Base-by-base conservation (phyloP, 2,113 vertebrate genomes). In the Takifugu flavidus region DNA sequence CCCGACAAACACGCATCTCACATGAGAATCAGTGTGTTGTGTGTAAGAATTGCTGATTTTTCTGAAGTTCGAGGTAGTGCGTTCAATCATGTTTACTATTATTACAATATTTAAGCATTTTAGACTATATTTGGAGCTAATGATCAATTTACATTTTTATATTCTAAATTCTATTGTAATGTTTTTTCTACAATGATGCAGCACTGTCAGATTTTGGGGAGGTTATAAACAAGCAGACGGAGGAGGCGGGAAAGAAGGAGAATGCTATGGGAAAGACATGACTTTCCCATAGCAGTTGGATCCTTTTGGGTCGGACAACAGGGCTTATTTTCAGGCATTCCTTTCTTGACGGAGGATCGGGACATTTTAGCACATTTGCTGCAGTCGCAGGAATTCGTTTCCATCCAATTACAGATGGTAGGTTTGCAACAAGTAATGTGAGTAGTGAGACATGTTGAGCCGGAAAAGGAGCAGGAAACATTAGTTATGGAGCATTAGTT, bases 261-360 rank as follows among this genome's bases (percentile, higher is more conserved):
- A 72, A 20, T 20, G 20, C 20, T 20, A 20, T 20, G 20, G 55
- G 20, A 20, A 20, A 20, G 20, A 20, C 20, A 20, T 20, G 20
- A 20, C 39, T 28, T 56, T 39, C 75, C 59, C 76, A 59, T 73
- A 52, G 53, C 69, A 76, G 42, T 81, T 67, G 54, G 69, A 75
- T 82, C 77, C 59, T 62, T 60, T 62, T 56, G 13, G 53, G 61
- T 54, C 73, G 78, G 68, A 85, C 50, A 44, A 75, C 20, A 39
- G 27, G 82, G 88, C 84, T 89, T 90, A 88, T 83, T 82, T 88
- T 75, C 82, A 69, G 85, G 90, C 90, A 92, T 92, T 93, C 90
- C 89, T 84, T 63, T 55, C 78, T 75, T 26, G 42, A 76, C 82
- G 71, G 77, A 66, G 54, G 34, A 80, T 63, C 58, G 26, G 56